Conservation (phyloP, 1,140 invertebrate genomes). For the Elymnias hypermnestra region DNA sequence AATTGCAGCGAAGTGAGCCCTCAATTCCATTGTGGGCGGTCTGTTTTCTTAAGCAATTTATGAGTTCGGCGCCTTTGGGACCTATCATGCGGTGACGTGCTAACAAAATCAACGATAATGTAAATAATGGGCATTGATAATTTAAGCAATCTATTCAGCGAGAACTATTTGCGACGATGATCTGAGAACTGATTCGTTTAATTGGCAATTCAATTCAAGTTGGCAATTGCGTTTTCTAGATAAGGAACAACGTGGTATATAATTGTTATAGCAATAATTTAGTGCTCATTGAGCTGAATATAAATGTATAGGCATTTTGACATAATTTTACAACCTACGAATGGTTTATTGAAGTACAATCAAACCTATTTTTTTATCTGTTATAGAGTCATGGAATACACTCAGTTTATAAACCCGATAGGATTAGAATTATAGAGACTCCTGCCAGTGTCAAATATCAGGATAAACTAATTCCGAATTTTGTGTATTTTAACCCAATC, state of each 20-base stretch:
- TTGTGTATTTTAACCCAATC: too few species aligned
- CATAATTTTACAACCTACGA: too few species aligned
- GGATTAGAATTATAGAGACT: too few species aligned
- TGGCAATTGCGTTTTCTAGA: slow-evolving; percentile 21
- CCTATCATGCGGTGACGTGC: slow-evolving; percentile 37
- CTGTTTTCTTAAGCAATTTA: slow-evolving; percentile 61
- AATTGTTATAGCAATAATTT: slow-evolving; percentile 18
- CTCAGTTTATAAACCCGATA: too few species aligned
- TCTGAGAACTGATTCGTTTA: slow-evolving; percentile 47
- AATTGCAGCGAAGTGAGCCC: too few species aligned
- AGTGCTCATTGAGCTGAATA: not conserved
- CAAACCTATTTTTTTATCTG: too few species aligned
- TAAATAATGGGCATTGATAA: slow-evolving; percentile 55
- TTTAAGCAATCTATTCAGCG: slow-evolving; percentile 39
- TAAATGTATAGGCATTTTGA: too few species aligned
- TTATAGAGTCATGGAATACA: too few species aligned
- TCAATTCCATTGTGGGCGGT: slow-evolving; percentile 35
- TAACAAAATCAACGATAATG: slow-evolving; percentile 60
- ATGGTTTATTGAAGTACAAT: too few species aligned
- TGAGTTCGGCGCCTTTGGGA: slow-evolving; percentile 52
- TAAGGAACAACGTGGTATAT: slow-evolving; percentile 12
- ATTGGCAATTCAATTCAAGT: slow-evolving; percentile 43
- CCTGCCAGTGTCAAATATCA: too few species aligned
- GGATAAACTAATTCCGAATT: too few species aligned
- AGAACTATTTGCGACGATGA: slow-evolving; percentile 58